A percentile compares a stretch with the other conserved stretches of the same genome.
Evolutionary conservation across 2,888 invertebrate species (phyloP).

Genomic region (Busseola fusca): DNA sequence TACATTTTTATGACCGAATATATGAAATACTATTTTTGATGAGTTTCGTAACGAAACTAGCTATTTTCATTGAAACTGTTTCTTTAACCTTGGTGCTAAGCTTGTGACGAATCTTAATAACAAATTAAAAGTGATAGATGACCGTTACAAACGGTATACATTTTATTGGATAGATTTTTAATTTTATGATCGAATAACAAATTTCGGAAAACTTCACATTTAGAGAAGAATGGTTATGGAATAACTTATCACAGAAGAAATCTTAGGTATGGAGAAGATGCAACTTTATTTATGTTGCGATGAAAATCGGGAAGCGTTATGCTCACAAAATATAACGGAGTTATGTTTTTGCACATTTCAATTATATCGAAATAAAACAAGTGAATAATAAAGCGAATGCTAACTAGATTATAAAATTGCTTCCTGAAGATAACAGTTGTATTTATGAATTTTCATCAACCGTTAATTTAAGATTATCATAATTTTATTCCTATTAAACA

Average conservation of each 20-base stretch:
- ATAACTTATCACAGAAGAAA: not conserved
- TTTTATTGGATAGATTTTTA: constrained; percentile 26
- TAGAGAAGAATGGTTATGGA: not conserved
- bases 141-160: constrained; percentile 21
- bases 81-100: constrained; percentile 51
- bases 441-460: constrained; percentile 14
- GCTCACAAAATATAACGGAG: not conserved
- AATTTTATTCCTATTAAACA: not conserved
- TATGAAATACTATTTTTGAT: constrained; percentile 56
- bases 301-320: not conserved
- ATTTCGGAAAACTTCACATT: constrained; percentile 2
- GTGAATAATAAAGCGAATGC: not conserved
- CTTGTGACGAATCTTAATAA: constrained; percentile 46
- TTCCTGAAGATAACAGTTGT: constrained; percentile 18
- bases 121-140: constrained; percentile 42
- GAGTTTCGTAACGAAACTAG: constrained; percentile 65
- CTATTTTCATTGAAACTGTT: constrained; percentile 52
- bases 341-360: not conserved
- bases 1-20: constrained; percentile 70
- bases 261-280: not conserved
- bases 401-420: not conserved
- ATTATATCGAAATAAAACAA: constrained; percentile 11
- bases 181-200: constrained; percentile 8
- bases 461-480: constrained; percentile 11
- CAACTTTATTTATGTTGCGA: not conserved